Evolutionary conservation across 2,888 invertebrate genomes (phyloP).

Genomic region (Tanypteryx hageni): DNA sequence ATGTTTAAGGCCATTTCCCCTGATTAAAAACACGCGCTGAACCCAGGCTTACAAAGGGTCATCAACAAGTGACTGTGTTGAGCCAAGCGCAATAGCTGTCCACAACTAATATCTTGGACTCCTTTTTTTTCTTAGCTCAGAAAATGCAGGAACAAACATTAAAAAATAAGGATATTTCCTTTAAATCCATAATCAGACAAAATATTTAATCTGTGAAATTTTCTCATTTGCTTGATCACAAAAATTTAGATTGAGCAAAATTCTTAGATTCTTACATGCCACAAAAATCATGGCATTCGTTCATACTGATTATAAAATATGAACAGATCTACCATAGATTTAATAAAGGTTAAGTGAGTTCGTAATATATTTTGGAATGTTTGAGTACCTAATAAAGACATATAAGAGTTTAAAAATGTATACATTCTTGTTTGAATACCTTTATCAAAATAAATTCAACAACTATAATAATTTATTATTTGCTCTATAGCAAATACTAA

Average conservation of each 20-base stretch:
- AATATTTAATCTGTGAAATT: slow-evolving; percentile 3
- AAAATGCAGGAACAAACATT: neutral
- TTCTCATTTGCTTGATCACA: neutral
- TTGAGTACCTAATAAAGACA: neutral
- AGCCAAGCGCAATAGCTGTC: neutral
- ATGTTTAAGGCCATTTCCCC: neutral
- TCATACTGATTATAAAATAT: neutral
- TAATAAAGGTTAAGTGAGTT: too few relatives aligned
- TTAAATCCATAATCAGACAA: neutral
- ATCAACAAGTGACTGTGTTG: neutral
- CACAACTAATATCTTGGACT: neutral
- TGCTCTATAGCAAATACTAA: too few relatives aligned
- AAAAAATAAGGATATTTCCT: neutral
- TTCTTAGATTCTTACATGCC: too few relatives aligned
- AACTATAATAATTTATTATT: neutral
- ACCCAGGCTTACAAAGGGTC: neutral
- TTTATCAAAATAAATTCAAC: neutral
- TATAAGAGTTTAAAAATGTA: neutral
- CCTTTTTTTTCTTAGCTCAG: neutral
- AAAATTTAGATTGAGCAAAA: too few relatives aligned
- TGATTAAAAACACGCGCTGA: neutral
- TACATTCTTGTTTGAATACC: neutral
- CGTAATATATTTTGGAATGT: too few relatives aligned
- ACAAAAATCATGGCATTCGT: neutral
- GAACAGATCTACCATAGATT: neutral